Percentiles rank a stretch among this genome's conserved stretches.
Conservation (phyloP, 2,888 invertebrate species). For the Euzophera pinguis region DNA sequence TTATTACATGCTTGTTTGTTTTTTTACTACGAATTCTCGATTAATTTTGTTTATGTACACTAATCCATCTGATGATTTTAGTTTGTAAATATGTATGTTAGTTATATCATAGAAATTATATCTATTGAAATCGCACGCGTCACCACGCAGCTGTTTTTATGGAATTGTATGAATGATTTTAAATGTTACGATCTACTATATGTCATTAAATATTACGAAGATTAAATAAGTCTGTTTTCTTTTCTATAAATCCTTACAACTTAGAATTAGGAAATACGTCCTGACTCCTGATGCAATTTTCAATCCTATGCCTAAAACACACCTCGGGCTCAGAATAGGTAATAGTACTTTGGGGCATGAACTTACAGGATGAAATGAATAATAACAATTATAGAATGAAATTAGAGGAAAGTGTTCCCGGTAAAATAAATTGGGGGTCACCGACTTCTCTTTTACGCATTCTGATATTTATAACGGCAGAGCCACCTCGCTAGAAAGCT, state of each 20-base stretch:
- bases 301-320: no score
- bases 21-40: slow-evolving; percentile 9
- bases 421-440: slow-evolving; percentile 54
- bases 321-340: no score
- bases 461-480: slow-evolving; percentile 68
- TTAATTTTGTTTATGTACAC: slow-evolving; percentile 17
- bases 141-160: neutral
- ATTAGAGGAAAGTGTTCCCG: slow-evolving; percentile 28
- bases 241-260: slow-evolving; percentile 29
- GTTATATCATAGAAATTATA: neutral
- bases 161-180: slow-evolving; percentile 52
- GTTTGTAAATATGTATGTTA: slow-evolving; percentile 30
- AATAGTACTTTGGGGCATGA: no score
- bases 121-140: neutral
- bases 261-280: no score
- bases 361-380: no score
- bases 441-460: slow-evolving; percentile 63
- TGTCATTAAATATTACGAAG: slow-evolving; percentile 62
- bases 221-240: slow-evolving; percentile 36
- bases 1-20: slow-evolving; percentile 20
- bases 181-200: slow-evolving; percentile 59
- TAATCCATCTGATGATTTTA: slow-evolving; percentile 33
- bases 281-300: no score
- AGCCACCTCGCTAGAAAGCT: slow-evolving; percentile 62
- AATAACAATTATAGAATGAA: no score